Conservation (phyloP, 2,113 vertebrate species). For the Heliornis fulica region DNA sequence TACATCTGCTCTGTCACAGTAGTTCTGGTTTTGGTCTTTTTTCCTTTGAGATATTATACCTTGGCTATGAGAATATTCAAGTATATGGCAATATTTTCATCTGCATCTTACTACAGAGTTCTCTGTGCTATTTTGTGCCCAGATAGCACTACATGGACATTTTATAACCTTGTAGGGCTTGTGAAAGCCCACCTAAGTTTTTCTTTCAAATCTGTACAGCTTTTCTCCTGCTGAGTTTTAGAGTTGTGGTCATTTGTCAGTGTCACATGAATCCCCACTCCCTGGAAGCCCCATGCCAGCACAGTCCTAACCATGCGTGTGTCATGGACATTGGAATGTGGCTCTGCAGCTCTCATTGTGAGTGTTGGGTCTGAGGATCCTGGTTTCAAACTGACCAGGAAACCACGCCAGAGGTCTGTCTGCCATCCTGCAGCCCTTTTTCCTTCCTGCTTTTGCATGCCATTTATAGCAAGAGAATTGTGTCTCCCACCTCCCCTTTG, state of each 20-base stretch:
- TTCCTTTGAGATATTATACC: background rate
- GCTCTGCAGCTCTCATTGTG: background rate
- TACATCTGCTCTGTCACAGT: background rate
- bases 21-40: background rate
- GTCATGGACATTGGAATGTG: background rate
- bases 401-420: background rate
- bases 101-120: background rate
- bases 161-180: background rate
- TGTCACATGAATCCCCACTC: background rate
- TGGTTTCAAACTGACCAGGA: background rate
- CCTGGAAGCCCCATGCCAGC: background rate
- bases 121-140: background rate
- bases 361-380: background rate
- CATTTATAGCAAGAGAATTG: background rate
- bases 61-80: background rate
- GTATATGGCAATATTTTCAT: background rate
- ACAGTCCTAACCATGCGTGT: accelerated
- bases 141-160: background rate
- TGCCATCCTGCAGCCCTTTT: background rate
- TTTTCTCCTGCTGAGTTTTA: background rate
- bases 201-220: background rate
- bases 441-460: background rate
- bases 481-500: background rate
- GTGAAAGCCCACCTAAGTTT: background rate
- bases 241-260: background rate